Base-by-base conservation (phyloP, 1,140 invertebrate genomes). In the Gryllus bimaculatus region DNA sequence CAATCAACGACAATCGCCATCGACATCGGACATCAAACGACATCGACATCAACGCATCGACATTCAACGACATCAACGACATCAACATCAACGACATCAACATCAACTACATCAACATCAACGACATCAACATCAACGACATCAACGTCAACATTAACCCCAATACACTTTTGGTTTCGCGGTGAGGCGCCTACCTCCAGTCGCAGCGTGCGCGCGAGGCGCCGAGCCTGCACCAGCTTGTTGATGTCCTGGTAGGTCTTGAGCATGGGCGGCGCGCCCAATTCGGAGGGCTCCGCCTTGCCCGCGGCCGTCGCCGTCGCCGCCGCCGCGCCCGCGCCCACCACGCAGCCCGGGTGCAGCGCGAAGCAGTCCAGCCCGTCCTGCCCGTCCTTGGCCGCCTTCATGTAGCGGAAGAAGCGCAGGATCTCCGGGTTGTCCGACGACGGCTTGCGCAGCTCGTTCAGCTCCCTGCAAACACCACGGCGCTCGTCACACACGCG, bases 331-430 rank as follows among this genome's bases (percentile, higher is more conserved):
- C 26, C 12, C 2, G 83, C 90, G 80, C 89, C 90, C 8, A 89
- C 88, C 76, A 88, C 87, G 82, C 89, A 90, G 73, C 84, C 82
- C 3, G 85, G 82, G 82, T 89, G 89, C 1, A 85, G 81, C 0
- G 85, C 82, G 47, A 88, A 85, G 83, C 94, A 96, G 81, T 91
- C 90, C 8, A 89, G 84, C 7, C 92, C 92, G 81, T 95, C 93
- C 82, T 96, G 94, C 0, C 94, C 94, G 81, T 94, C 92, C 82
- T 94, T 93, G 8, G 94, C 94, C 1, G 94, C 93, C 81, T 94
- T 91, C 94, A 96, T 95, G 85, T 95, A 95, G 74, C 91, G 90
- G 89, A 95, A 96, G 87, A 95, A 96, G 49, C 94, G 87, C 15
- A 96, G 85, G 48, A 95, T 94, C 80, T 95, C 93, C 8, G 93